Evolutionary conservation across 2,888 invertebrate genomes (phyloP), one percentile per base, ranked within the genome.

Genomic region (Plagodis dolabraria): DNA sequence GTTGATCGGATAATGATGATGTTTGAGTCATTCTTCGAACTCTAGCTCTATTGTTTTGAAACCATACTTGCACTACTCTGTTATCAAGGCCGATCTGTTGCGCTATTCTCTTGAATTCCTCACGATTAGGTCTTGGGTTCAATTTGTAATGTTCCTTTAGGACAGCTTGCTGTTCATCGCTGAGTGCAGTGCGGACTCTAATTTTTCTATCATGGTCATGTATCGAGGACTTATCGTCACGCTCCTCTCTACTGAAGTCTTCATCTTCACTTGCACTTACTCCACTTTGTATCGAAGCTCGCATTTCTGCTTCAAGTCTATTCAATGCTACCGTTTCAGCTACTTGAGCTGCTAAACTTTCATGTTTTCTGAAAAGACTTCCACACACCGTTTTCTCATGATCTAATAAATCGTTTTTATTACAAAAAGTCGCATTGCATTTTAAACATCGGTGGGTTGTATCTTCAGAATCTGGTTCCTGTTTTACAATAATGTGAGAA

Each of bases 91-190:
- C 95, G 45, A 96, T 93, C 62, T 93, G 94, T 22, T 96, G 95
- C 4, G 98, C 98, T 73, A 99, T 97, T 80, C 96, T 95, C 53
- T 96, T 96, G 72, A 99, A 95, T 80, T 99, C 99, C 71, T 98
- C 98, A 50, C 98, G 96, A 79, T 98, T 98, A 2, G 99, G 99
- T 63, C 98, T 95, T 7, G 98, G 96, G 88, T 99, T 99, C 22
- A 96, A 86, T 51, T 96, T 94, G 84, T 99, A 99, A 82, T 98
- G 97, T 64, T 97, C 96, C 80, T 98, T 98, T 53, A 99, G 93
- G 56, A 98, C 94, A 46, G 95, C 95, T 77, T 99, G 95, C 83
- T 99, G 99, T 79, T 98, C 98, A 77, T 99, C 99, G 46, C 97
- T 98, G 65, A 99, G 96, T 66, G 98, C 95, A 7, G 99, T 99